phyloP scores from a whole-genome alignment of 2,113 vertebrate species.

The Dasyurus viverrinus region DNA sequence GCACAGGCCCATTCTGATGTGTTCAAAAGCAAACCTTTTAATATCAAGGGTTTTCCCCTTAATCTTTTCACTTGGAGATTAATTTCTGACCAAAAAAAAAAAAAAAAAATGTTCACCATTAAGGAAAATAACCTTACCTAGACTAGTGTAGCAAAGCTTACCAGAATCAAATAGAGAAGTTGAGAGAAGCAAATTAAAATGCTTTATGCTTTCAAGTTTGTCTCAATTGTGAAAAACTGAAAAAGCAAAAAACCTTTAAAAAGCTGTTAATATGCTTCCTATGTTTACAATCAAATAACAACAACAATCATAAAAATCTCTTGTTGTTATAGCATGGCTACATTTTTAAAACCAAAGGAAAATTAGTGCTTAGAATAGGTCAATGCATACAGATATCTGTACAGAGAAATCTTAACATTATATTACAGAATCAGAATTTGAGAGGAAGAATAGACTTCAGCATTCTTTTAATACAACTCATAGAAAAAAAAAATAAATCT shows the following conservation, averaged over 20 bases:
- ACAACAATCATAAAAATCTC: too few relatives aligned
- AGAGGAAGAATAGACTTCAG: neutral
- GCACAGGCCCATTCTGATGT: neutral
- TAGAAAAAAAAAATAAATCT: neutral
- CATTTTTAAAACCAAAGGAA: neutral
- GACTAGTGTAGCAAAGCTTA: neutral
- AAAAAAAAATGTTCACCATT: neutral
- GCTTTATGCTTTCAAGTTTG: constrained; percentile 4
- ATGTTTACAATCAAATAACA: neutral
- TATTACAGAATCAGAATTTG: neutral
- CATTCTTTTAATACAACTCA: neutral
- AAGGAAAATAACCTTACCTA: neutral
- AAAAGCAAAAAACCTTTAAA: neutral
- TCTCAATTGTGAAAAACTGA: neutral
- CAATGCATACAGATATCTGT: neutral
- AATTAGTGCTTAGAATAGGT: neutral
- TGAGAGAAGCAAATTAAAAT: neutral
- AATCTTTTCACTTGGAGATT: neutral
- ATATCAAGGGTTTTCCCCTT: neutral
- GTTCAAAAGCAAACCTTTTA: neutral
- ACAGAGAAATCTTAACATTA: neutral
- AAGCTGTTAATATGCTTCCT: neutral
- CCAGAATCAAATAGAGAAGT: neutral
- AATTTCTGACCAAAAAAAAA: neutral
- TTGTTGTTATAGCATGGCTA: neutral